Base-by-base conservation (phyloP, 2,113 vertebrate genomes). In the Engraulis encrasicolus region DNA sequence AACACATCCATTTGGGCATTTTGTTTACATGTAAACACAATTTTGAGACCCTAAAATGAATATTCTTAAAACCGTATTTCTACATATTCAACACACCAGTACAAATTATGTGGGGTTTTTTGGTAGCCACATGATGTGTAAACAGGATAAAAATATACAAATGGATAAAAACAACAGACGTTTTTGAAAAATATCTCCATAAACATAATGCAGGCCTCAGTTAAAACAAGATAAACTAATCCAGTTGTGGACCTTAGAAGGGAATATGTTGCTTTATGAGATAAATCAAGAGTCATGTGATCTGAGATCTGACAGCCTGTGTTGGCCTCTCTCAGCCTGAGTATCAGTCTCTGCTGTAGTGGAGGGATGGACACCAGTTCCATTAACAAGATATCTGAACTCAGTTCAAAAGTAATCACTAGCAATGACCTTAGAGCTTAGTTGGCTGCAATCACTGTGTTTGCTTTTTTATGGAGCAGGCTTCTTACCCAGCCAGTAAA, bases 401-500 rank as follows among this genome's bases (percentile, higher is more conserved):
- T 17, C 23, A 74, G 58, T 31, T 23, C 23, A 66, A 66, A 0
- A 66, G 23, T 27, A 11, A 9, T 58, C 54, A 58, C 23, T 58
- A 7, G 54, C 54, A n/a, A 61, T 23, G 5, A 27, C 31, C 15
- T 27, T 27, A 15, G n/a, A n/a, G 66, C 66, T 74, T 74, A 15
- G 66, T 15, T 34, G 31, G 34, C 66, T 34, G 66, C 34, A 14
- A 15, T 52, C 0, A 45, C 40, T 52, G 18, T 52, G 15, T 4
- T 14, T 34, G 9, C 27, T 74, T 4, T 27, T 31, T 34, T 34
- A 34, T 9, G 2, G 11, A 14, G 23, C 61, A 34, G 2, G 31
- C 2, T 11, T 34, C 12, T n/a, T 36, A 31, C 6, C 1, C 18
- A 87, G 23, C 27, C 74, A 48, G 31, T 84, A 84, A 12, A 87